These are phyloP conservation scores for Drosophila meridionalis DNA, from an alignment of 2,888 invertebrate species.

Conservation along the genomic window DNA sequence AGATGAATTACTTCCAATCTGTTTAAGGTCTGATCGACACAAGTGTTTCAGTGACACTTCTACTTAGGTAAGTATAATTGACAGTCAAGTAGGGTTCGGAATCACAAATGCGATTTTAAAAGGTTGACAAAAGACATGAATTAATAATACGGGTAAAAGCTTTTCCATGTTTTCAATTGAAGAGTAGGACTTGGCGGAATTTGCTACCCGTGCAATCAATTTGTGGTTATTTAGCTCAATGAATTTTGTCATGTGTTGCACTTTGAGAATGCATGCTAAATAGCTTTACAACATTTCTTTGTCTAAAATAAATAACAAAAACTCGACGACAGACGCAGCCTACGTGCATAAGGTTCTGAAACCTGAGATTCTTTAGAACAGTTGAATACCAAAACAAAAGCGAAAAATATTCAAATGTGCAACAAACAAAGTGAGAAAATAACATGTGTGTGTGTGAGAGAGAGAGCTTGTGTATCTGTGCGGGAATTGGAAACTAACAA, in stretches of 20 bases:
- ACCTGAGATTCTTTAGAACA: conserved; percentile 71
- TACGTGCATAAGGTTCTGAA: conserved; percentile 72
- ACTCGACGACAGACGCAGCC: conserved; percentile 48
- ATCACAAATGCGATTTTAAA: conserved; percentile 3
- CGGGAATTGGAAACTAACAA: conserved; percentile 40
- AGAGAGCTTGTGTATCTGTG: conserved; percentile 29
- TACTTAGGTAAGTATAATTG: conserved; percentile 25
- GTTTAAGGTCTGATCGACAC: neutral
- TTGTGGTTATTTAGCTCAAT: conserved; percentile 24
- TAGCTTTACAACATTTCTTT: conserved; percentile 23
- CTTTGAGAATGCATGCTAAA: conserved; percentile 22
- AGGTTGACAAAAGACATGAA: conserved; percentile 34
- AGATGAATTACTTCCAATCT: neutral
- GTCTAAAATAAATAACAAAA: conserved; percentile 12
- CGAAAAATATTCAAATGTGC: conserved; percentile 55
- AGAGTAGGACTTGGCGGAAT: conserved; percentile 2
- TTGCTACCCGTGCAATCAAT: conserved; percentile 1
- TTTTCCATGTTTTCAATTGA: conserved; percentile 7
- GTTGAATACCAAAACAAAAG: conserved; percentile 57
- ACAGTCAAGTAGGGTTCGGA: conserved; percentile 28
- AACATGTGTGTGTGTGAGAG: conserved; percentile 11
- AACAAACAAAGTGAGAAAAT: conserved; percentile 48
- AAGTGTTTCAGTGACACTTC: conserved; percentile 14
- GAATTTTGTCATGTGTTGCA: conserved; percentile 35
- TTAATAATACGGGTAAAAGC: conserved; percentile 30